Conservation (phyloP, 2,797 vertebrate species). For the Epinephelus awoara region DNA sequence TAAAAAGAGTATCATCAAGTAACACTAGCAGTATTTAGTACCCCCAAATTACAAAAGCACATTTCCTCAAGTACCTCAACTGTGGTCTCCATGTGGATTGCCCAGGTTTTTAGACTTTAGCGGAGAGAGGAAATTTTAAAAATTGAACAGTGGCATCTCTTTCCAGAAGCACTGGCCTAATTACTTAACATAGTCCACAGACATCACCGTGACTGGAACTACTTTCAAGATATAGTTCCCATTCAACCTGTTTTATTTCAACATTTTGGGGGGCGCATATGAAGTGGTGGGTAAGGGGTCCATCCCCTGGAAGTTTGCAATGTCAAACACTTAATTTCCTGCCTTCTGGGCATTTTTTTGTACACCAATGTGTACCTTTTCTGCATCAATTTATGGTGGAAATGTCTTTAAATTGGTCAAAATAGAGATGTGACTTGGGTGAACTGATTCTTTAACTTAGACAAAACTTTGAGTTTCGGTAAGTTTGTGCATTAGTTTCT, state of each 20-base stretch:
- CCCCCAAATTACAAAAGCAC: neutral
- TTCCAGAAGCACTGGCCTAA: neutral
- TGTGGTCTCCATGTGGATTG: neutral
- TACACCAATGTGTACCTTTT: too few relatives aligned
- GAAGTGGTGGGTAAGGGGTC: too few relatives aligned
- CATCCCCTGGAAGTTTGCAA: too few relatives aligned
- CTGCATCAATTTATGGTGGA: too few relatives aligned
- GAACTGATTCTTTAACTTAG: constrained; percentile 27
- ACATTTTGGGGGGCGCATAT: too few relatives aligned
- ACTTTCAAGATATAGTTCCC: constrained; percentile 6
- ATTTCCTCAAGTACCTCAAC: neutral
- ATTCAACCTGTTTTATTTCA: neutral
- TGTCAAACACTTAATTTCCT: too few relatives aligned
- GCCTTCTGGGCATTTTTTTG: too few relatives aligned
- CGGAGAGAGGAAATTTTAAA: neutral
- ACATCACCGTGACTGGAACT: neutral
- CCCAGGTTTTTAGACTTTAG: neutral
- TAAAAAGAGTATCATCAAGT: neutral
- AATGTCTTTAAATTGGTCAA: too few relatives aligned
- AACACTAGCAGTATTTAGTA: neutral
- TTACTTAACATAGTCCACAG: neutral
- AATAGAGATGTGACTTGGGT: neutral
- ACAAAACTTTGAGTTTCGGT: constrained; percentile 25
- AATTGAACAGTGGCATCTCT: neutral
- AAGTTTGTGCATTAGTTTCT: neutral